Percentiles rank a stretch among this genome's conserved stretches.
Evolutionary conservation across 2,797 vertebrate genomes (phyloP).

Genomic region (Protosalanx chinensis): DNA sequence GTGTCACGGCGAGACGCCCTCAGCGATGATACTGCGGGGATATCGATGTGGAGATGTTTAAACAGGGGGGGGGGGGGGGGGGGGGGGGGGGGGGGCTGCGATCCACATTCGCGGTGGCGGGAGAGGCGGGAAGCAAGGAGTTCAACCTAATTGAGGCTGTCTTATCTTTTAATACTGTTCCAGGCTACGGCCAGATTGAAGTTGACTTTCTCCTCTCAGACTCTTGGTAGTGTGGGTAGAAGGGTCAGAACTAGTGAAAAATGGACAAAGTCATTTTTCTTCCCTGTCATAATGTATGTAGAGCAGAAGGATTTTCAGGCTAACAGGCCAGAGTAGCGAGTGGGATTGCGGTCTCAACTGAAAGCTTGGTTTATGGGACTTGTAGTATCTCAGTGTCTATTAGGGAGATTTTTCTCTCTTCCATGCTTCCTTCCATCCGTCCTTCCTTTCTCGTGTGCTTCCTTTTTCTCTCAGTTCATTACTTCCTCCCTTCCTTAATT

Average conservation of each 20-base stretch:
- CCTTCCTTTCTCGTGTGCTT: conserved; percentile 10
- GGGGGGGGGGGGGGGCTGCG: conserved; percentile 23
- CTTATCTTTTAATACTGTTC: conserved; percentile 72
- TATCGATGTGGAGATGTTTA: conserved; percentile 49
- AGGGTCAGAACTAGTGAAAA: conserved; percentile 64
- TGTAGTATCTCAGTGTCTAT: conserved; percentile 29
- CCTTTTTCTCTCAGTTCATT: conserved; percentile 42
- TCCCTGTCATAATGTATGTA: conserved; percentile 70
- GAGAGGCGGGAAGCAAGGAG: conserved; percentile 43
- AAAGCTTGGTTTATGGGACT: conserved; percentile 39
- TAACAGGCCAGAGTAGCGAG: conserved; percentile 56
- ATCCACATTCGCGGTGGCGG: conserved; percentile 35
- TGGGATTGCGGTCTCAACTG: conserved; percentile 46
- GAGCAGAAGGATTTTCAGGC: conserved; percentile 47
- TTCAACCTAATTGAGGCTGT: conserved; percentile 70
- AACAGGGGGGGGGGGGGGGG: conserved; percentile 33
- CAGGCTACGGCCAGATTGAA: conserved; percentile 63
- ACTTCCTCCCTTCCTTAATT: background rate
- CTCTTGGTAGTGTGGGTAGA: conserved; percentile 48
- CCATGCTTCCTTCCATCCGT: background rate
- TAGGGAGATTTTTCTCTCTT: background rate
- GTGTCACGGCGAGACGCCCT: conserved; percentile 24
- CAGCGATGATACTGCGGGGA: conserved; percentile 50
- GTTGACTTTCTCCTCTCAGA: conserved; percentile 61
- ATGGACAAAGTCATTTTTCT: conserved; percentile 70